These are phyloP conservation scores for Galago senegalensis DNA, from an alignment of 2,797 vertebrate genomes.

Conservation along the genomic window DNA sequence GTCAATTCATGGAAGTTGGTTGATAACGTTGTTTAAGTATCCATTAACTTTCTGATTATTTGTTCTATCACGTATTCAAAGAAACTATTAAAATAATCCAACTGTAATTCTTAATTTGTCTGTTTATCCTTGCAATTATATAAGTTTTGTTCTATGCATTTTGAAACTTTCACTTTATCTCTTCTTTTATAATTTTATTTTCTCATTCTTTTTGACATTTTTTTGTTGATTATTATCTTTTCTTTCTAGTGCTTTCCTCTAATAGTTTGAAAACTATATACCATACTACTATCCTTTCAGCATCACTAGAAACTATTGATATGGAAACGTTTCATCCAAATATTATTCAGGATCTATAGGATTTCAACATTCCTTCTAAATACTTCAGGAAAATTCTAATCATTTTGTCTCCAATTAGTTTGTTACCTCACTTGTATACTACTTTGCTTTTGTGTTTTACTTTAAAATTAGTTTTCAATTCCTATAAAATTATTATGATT, in stretches of 20 bases:
- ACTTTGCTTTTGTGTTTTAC: neutral
- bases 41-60: neutral
- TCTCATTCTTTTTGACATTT: neutral
- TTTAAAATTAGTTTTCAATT: neutral
- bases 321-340: neutral
- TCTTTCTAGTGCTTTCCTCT: neutral
- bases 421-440: neutral
- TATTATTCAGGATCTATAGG: neutral
- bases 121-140: neutral
- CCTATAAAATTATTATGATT: neutral
- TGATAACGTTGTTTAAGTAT: neutral
- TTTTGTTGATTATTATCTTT: neutral
- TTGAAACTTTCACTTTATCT: neutral
- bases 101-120: neutral
- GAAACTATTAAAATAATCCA: neutral
- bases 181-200: neutral
- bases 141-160: neutral
- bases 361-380: neutral
- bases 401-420: neutral
- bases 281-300: neutral
- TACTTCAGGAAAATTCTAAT: neutral
- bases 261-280: neutral
- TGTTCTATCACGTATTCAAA: neutral
- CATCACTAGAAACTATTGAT: neutral
- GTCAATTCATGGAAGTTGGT: neutral